Evolutionary conservation across 2,888 invertebrate genomes (phyloP).

Genomic region (Pollenia griseotomentosa): DNA sequence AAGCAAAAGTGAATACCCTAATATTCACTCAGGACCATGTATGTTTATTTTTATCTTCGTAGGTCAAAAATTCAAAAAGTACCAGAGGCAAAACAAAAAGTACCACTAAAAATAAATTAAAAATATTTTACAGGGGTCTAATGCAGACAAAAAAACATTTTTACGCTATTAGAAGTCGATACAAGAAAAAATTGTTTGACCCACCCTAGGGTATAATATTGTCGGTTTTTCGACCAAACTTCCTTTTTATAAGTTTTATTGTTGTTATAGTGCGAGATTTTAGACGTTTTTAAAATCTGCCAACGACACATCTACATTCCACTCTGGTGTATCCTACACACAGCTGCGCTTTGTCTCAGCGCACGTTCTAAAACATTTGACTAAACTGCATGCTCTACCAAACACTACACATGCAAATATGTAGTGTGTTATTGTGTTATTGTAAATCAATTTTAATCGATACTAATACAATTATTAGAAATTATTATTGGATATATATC

Average conservation of each 20-base stretch:
- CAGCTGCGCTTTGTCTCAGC: conserved; percentile 22
- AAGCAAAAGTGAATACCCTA: no score
- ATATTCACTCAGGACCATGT: no score
- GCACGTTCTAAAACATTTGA: neutral
- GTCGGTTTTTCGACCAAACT: neutral
- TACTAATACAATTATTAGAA: neutral
- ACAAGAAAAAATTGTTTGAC: no score
- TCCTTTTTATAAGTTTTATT: neutral
- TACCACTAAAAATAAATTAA: no score
- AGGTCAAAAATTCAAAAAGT: no score
- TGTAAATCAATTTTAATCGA: conserved; percentile 25
- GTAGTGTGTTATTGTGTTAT: conserved; percentile 3
- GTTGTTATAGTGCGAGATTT: conserved; percentile 9
- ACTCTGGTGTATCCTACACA: neutral
- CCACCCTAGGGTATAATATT: no score
- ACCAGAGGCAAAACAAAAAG: no score
- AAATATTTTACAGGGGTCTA: no score
- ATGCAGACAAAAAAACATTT: no score
- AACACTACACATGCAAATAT: conserved; percentile 22
- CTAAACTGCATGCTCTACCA: neutral
- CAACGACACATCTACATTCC: neutral
- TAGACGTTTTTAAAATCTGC: conserved; percentile 15
- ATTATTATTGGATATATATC: no score
- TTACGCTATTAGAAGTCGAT: no score
- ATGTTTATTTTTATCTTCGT: no score